Conservation (phyloP, 1,140 invertebrate species). For the Apis cerana region DNA sequence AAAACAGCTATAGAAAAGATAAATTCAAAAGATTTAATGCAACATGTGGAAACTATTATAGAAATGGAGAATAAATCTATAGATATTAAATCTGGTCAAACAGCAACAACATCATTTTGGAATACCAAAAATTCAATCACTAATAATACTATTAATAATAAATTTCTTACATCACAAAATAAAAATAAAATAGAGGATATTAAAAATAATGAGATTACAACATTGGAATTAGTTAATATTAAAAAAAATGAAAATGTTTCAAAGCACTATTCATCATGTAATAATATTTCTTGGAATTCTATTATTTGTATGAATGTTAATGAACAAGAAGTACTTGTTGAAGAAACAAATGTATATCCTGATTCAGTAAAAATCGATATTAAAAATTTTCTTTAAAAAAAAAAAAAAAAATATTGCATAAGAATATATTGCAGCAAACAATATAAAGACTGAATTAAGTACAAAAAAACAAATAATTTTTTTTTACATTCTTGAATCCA, state of each 20-base stretch:
- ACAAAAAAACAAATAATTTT: background rate
- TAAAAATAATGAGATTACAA: background rate
- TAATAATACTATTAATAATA: background rate
- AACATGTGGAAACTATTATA: background rate
- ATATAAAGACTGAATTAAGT: slow-evolving; percentile 6
- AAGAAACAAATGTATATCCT: background rate
- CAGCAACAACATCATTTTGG: background rate
- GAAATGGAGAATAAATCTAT: background rate
- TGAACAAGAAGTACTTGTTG: background rate
- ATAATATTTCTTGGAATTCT: background rate
- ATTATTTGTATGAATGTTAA: background rate
- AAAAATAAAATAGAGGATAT: background rate
- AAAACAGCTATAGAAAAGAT: background rate
- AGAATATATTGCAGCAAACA: background rate
- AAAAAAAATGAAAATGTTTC: background rate
- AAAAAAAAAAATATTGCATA: background rate
- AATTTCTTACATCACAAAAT: background rate
- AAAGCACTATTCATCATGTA: background rate
- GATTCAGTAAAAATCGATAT: background rate
- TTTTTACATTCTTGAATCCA: background rate
- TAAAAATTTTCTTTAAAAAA: slow-evolving; percentile 12
- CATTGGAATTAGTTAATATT: background rate
- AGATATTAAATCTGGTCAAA: background rate
- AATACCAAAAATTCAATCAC: background rate
- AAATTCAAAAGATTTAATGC: background rate